These are phyloP conservation scores for Phalacrocorax pelagicus DNA, from an alignment of 2,113 vertebrate genomes.

Conservation along the genomic window DNA sequence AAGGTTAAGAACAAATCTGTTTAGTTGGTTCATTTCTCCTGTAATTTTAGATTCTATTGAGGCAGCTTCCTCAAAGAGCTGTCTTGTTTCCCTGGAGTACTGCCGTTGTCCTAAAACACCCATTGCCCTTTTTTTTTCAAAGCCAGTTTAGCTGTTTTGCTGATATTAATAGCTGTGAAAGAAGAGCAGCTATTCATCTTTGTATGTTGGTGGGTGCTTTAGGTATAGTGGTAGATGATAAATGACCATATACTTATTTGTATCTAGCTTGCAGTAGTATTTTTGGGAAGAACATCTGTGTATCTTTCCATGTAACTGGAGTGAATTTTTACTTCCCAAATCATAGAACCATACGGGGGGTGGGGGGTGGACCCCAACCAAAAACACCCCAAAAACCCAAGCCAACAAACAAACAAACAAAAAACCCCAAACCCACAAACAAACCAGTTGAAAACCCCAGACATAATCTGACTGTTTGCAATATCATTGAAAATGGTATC, in stretches of 20 bases:
- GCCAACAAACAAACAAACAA: not conserved
- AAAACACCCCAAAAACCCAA: no score
- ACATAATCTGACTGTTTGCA: not conserved
- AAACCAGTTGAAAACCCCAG: no score
- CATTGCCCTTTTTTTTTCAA: not conserved
- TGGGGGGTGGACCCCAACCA: no score
- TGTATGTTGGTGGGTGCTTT: not conserved
- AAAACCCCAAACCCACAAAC: no score
- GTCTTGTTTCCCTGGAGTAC: conserved; percentile 16
- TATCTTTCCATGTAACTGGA: not conserved
- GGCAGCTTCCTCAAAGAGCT: conserved; percentile 20
- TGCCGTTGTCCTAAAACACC: conserved; percentile 18
- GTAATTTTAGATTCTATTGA: conserved; percentile 55
- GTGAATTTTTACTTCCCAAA: not conserved
- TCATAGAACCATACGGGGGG: not conserved
- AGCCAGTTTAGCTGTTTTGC: not conserved
- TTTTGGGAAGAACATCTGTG: not conserved
- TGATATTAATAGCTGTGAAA: conserved; percentile 25
- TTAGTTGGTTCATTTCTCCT: not conserved
- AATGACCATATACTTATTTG: not conserved
- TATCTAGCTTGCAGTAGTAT: not conserved
- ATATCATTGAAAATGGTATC: not conserved
- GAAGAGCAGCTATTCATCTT: conserved; percentile 1
- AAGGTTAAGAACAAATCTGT: not conserved
- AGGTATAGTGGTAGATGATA: not conserved